These are phyloP conservation scores for Coregonus ussuriensis DNA, from an alignment of 2,797 vertebrate species.

Conservation along the genomic window DNA sequence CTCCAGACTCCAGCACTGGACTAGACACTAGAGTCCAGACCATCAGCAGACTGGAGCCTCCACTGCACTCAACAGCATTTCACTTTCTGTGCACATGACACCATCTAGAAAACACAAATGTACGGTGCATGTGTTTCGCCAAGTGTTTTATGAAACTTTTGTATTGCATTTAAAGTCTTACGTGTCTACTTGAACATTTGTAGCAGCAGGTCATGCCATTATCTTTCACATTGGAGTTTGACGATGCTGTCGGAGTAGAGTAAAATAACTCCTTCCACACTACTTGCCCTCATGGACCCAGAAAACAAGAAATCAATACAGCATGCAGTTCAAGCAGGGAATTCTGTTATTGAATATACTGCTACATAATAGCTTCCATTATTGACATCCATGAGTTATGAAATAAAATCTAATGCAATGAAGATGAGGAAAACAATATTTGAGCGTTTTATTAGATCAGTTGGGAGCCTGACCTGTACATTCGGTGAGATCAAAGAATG, in stretches of 20 bases:
- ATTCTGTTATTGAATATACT: constrained; percentile 76
- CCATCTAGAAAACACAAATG: background rate
- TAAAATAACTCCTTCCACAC: constrained; percentile 66
- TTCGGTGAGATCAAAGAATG: constrained; percentile 51
- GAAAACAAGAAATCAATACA: constrained; percentile 79
- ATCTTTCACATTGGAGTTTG: constrained; percentile 43
- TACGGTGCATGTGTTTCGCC: background rate
- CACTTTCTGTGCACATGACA: too few species aligned
- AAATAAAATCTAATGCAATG: constrained; percentile 79
- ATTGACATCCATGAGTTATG: constrained; percentile 79
- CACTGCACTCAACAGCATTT: background rate
- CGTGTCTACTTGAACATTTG: too few species aligned
- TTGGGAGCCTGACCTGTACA: constrained; percentile 59
- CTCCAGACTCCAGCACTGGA: constrained; percentile 20
- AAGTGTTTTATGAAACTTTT: too few species aligned
- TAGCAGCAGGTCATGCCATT: constrained; percentile 10
- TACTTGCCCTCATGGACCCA: constrained; percentile 78
- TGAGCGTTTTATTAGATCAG: constrained; percentile 75
- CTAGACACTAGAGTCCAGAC: background rate
- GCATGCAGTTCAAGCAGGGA: constrained; percentile 78
- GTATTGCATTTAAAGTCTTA: too few species aligned
- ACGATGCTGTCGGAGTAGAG: constrained; percentile 64
- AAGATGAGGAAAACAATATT: constrained; percentile 76
- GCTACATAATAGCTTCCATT: constrained; percentile 76
- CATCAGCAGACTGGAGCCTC: background rate